Percentiles rank a stretch among this genome's conserved stretches.
phyloP scores from a whole-genome alignment of 2,888 invertebrate species.

The Augochlorella aurata region DNA sequence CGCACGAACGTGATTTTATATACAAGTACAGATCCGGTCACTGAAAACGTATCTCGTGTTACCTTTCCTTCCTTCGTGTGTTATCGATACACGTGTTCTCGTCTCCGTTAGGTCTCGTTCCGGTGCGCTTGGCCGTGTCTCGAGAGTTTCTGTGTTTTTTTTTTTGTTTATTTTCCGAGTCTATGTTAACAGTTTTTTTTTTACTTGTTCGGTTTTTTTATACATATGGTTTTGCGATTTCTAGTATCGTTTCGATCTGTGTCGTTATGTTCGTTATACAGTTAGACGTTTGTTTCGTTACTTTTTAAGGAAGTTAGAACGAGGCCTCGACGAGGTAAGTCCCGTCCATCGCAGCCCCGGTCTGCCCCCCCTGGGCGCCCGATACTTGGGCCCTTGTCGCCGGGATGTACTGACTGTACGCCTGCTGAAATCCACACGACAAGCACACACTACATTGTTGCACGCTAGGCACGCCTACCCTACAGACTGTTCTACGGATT shows the following conservation, averaged over 20 bases:
- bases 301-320: constrained; percentile 81
- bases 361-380: constrained; percentile 85
- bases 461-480: constrained; percentile 78
- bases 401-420: constrained; percentile 94
- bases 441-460: constrained; percentile 82
- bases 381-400: constrained; percentile 91
- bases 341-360: constrained; percentile 91
- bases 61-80: constrained; percentile 25
- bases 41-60: constrained; percentile 30
- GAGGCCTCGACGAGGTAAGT: constrained; percentile 93
- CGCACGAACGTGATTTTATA: not conserved
- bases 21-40: not conserved
- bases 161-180: constrained; percentile 5
- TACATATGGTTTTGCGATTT: not conserved
- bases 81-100: not conserved
- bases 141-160: too few species aligned
- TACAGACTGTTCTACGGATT: constrained; percentile 53
- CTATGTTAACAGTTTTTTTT: not conserved
- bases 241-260: constrained; percentile 20
- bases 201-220: too few species aligned
- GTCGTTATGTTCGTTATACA: constrained; percentile 5
- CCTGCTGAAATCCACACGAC: constrained; percentile 86
- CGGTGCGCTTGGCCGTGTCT: not conserved
- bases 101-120: constrained; percentile 1
- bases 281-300: constrained; percentile 8